Evolutionary conservation across 2,113 vertebrate species (phyloP).

Genomic region (Colinus virginianus): DNA sequence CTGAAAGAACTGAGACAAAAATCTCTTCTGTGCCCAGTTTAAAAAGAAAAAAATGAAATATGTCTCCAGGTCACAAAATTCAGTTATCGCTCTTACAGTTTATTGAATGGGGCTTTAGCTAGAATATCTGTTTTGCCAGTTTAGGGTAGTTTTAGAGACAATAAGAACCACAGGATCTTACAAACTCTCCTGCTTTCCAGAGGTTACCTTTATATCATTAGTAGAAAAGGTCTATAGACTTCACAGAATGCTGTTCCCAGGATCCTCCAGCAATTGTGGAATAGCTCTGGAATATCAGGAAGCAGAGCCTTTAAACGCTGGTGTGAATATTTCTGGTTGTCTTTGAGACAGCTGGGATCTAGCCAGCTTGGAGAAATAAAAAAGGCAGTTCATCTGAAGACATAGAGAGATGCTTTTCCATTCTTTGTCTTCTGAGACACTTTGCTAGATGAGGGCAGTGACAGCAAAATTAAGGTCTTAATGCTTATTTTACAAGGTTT

Average conservation of each 20-base stretch:
- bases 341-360: background rate
- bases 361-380: background rate
- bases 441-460: accelerated
- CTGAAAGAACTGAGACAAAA: background rate
- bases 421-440: background rate
- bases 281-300: background rate
- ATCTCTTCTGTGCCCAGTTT: background rate
- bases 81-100: background rate
- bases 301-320: no score
- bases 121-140: accelerated
- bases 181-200: background rate
- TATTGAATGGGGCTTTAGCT: background rate
- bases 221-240: background rate
- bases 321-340: background rate
- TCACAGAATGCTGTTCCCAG: background rate
- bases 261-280: background rate
- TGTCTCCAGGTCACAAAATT: background rate
- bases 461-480: background rate
- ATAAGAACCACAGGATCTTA: background rate
- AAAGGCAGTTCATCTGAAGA: background rate
- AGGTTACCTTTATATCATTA: background rate
- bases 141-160: background rate
- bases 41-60: background rate
- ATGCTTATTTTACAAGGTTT: background rate
- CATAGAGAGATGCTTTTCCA: background rate